Evolutionary conservation across 2,113 vertebrate species (phyloP), one percentile per base, ranked within the genome.

Genomic region (Bungarus multicinctus): DNA sequence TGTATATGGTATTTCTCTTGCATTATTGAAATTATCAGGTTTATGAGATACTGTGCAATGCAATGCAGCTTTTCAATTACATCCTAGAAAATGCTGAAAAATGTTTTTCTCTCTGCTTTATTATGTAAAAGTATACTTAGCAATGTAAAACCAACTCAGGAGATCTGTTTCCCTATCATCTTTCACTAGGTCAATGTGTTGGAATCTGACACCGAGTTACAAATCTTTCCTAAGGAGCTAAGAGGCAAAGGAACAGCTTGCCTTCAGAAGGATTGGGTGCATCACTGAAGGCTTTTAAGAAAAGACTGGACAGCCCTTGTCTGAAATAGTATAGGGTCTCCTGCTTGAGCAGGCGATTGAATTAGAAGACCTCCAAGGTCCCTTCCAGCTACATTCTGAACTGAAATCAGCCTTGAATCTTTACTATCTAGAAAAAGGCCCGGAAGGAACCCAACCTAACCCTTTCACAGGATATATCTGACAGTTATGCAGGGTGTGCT

Each of bases 51-150:
- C 93, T 91, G 74, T 7, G 87, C 12, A 94, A 94, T 7, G 87
- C 12, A 94, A 94, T 64, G 45, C 10, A 90, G 55, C 93, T 39
- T 87, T 93, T 27, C 87, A 93, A 90, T 9, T 93, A 88, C 5
- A 94, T 91, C 18, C 88, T 89, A 87, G 64, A 69, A 95, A 94
- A 94, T 27, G 89, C 14, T 85, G 89, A 95, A 94, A 88, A 92
- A n/a, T n/a, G 20, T 9, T 47, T 23, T 53, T 39, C 20, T 89
- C 74, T 47, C 43, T 27, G 6, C 4, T 55, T 25, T 20, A 43
- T 39, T 22, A 22, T 43, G 74, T 43, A 81, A 20, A 81, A 81
- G 12, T 81, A 39, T 20, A 81, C 6, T 81, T 86, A 20, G 39
- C 39, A 85, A 58, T 11, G 57, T 53, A 74, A 23, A 30, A 34